Evolutionary conservation across 2,797 vertebrate species (phyloP).

Genomic region (Nasua narica): DNA sequence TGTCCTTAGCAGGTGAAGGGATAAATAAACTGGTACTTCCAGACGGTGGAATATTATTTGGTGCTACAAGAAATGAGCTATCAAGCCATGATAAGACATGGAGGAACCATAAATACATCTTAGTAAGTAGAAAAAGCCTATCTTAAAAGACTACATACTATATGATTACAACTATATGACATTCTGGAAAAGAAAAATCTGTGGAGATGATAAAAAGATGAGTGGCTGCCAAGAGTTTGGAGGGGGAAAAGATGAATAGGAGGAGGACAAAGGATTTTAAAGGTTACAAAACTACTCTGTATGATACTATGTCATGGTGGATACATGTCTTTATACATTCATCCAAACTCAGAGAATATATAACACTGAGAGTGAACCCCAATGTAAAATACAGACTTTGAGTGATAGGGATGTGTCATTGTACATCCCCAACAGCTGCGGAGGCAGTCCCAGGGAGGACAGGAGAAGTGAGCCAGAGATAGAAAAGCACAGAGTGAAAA

Average conservation of each 20-base stretch:
- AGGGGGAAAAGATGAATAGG: neutral
- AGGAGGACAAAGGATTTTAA: neutral
- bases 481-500: neutral
- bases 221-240: rapidly evolving
- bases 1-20: neutral
- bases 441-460: too few relatives aligned
- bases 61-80: neutral
- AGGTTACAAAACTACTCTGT: neutral
- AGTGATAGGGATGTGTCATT: neutral
- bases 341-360: neutral
- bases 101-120: neutral
- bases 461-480: neutral
- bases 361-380: neutral
- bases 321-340: neutral
- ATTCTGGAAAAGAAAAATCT: neutral
- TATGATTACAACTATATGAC: neutral
- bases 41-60: neutral
- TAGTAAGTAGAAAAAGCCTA: neutral
- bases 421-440: neutral
- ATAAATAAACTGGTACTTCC: neutral
- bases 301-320: neutral
- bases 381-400: neutral
- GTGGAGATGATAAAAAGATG: neutral
- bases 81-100: neutral
- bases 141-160: neutral